These are phyloP conservation scores for Bombyx mandarina DNA, from an alignment of 1,140 invertebrate species.

Conservation along the genomic window DNA sequence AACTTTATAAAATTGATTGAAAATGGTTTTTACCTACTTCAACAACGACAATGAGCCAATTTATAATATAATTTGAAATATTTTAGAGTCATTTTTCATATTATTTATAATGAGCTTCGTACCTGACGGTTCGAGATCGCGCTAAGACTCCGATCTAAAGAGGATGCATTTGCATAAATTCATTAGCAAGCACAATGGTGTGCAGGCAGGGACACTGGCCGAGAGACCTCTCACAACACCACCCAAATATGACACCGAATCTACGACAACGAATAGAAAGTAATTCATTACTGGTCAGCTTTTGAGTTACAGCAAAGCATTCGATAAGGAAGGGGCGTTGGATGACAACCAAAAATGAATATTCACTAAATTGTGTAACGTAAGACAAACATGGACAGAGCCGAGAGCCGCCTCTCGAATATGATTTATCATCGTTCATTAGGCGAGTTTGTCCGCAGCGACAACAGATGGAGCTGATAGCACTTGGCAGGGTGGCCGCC, in stretches of 20 bases:
- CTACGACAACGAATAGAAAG: slow-evolving; percentile 9
- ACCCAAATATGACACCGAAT: slow-evolving; percentile 8
- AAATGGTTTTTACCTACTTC: too few species aligned
- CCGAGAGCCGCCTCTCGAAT: slow-evolving; percentile 63
- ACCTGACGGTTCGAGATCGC: slow-evolving; percentile 68
- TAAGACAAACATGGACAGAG: slow-evolving; percentile 44
- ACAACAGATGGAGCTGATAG: slow-evolving; percentile 70
- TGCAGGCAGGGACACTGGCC: slow-evolving; percentile 59
- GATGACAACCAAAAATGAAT: slow-evolving; percentile 5
- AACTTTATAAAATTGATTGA: too few species aligned
- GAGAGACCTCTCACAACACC: slow-evolving; percentile 57
- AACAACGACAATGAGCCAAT: background rate
- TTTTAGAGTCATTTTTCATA: slow-evolving; percentile 66
- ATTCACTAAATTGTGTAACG: slow-evolving; percentile 18
- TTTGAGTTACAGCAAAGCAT: background rate
- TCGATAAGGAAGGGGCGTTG: slow-evolving; percentile 28
- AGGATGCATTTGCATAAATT: slow-evolving; percentile 71
- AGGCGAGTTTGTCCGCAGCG: slow-evolving; percentile 69
- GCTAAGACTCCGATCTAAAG: slow-evolving; percentile 70
- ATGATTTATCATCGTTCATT: slow-evolving; percentile 72
- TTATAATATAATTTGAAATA: slow-evolving; percentile 34
- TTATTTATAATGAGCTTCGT: slow-evolving; percentile 68
- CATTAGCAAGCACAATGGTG: slow-evolving; percentile 71
- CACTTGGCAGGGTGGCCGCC: slow-evolving; percentile 68
- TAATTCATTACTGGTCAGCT: slow-evolving; percentile 24